Evolutionary conservation across 2,113 vertebrate species (phyloP).

Genomic region (Tragulus kanchil): DNA sequence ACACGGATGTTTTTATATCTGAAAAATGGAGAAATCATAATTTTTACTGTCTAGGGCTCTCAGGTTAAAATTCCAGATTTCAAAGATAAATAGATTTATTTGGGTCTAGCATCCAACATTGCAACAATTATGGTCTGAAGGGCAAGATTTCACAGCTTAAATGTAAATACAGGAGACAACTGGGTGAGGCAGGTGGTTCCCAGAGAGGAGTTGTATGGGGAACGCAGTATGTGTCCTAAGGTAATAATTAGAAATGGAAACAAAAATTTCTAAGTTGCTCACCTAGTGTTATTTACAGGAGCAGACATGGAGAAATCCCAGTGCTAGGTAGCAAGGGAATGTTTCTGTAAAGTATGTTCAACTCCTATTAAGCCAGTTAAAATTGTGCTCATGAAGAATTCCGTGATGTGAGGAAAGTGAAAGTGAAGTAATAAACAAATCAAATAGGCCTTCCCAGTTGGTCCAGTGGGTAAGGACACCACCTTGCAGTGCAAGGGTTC

Average conservation of each 20-base stretch:
- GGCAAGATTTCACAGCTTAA: conserved; percentile 24
- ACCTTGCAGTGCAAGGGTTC: no score
- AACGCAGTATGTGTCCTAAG: neutral
- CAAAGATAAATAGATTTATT: neutral
- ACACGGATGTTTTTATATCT: neutral
- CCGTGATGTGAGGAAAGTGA: neutral
- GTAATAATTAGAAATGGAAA: neutral
- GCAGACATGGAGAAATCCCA: neutral
- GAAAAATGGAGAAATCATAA: conserved; percentile 26
- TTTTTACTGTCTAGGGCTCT: neutral
- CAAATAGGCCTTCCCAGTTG: no score
- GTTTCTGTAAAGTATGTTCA: neutral
- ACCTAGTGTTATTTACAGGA: neutral
- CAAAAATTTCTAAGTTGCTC: neutral
- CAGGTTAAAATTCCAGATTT: conserved; percentile 31
- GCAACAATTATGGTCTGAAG: neutral
- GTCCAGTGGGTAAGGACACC: no score
- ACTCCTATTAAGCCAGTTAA: neutral
- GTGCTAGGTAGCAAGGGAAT: neutral
- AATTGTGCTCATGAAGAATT: conserved; percentile 8
- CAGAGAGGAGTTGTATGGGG: neutral
- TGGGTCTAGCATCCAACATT: neutral
- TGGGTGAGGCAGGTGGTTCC: neutral
- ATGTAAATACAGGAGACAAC: neutral
- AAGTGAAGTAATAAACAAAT: neutral